Evolutionary conservation across 2,888 invertebrate species (phyloP).

Genomic region (Tuta absoluta): DNA sequence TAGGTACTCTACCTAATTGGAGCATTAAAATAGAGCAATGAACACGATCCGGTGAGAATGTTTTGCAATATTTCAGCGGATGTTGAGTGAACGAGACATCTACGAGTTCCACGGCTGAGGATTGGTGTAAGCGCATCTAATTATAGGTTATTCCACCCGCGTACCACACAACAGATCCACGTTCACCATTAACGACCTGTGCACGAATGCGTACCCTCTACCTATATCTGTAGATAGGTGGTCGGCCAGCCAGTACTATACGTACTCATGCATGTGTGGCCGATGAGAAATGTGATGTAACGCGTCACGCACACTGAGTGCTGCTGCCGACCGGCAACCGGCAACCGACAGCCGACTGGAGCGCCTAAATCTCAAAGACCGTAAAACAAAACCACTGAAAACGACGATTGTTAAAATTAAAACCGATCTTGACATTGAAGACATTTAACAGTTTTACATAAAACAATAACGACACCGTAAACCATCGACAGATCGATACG

Average conservation of each 20-base stretch:
- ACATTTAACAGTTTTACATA: conserved; percentile 52
- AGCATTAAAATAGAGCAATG: conserved; percentile 21
- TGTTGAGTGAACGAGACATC: conserved; percentile 65
- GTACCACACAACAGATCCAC: conserved; percentile 73
- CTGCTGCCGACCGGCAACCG: conserved; percentile 25
- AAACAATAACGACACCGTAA: conserved; percentile 60
- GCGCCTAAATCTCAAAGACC: conserved; percentile 34
- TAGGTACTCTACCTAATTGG: conserved; percentile 1
- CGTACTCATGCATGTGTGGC: conserved; percentile 35
- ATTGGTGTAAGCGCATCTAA: conserved; percentile 77
- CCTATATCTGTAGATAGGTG: conserved; percentile 52
- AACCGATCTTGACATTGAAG: conserved; percentile 58
- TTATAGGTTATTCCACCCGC: conserved; percentile 79
- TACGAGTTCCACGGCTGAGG: conserved; percentile 62
- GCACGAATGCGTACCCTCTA: conserved; percentile 66
- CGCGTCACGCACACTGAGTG: conserved; percentile 57
- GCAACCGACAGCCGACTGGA: conserved; percentile 35
- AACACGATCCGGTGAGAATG: conserved; percentile 40
- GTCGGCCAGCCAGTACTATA: conserved; percentile 39
- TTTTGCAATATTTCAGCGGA: conserved; percentile 52
- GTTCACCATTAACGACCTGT: conserved; percentile 73
- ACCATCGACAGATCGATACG: conserved; percentile 57
- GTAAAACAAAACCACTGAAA: conserved; percentile 43
- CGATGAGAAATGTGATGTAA: conserved; percentile 57
- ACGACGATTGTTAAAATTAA: conserved; percentile 45